phyloP scores from a whole-genome alignment of 2,797 vertebrate species.

The Enteromius argenteus region DNA sequence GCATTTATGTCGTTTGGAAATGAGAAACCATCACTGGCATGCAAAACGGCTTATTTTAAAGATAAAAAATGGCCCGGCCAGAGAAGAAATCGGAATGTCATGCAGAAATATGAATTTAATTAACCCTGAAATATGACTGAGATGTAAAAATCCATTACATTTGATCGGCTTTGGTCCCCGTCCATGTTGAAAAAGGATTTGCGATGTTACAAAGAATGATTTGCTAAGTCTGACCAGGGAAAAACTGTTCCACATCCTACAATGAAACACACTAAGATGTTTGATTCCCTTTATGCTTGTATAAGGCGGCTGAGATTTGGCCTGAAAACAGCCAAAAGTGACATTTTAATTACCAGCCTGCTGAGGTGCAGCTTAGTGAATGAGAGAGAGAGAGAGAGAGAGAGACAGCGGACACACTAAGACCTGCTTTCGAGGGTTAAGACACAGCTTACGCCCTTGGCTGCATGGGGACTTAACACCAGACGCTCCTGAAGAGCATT shows the following conservation, averaged over 20 bases:
- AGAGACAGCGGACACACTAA: slow-evolving; percentile 24
- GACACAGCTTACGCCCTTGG: slow-evolving; percentile 43
- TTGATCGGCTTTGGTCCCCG: slow-evolving; percentile 66
- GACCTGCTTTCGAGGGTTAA: slow-evolving; percentile 51
- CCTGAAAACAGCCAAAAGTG: slow-evolving; percentile 62
- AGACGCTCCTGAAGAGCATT: slow-evolving; percentile 41
- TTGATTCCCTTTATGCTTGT: slow-evolving; percentile 61
- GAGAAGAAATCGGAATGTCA: slow-evolving; percentile 3
- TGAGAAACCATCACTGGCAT: background rate
- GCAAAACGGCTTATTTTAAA: slow-evolving; percentile 22
- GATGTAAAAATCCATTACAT: slow-evolving; percentile 65
- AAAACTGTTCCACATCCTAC: slow-evolving; percentile 65
- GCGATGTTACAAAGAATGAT: slow-evolving; percentile 67
- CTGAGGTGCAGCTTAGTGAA: slow-evolving; percentile 54
- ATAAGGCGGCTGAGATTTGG: slow-evolving; percentile 64
- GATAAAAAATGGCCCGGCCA: background rate
- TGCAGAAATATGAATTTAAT: slow-evolving; percentile 46
- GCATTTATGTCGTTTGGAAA: slow-evolving; percentile 11
- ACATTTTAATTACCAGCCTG: slow-evolving; percentile 78
- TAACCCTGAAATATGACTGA: slow-evolving; percentile 53
- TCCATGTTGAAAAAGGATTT: slow-evolving; percentile 53
- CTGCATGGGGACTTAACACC: slow-evolving; percentile 33
- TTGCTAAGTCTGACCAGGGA: slow-evolving; percentile 55
- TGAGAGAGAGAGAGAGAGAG: slow-evolving; percentile 59
- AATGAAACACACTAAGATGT: slow-evolving; percentile 63